phyloP scores from a whole-genome alignment of 2,797 vertebrate species.

The Parotocinclus haroldoi region DNA sequence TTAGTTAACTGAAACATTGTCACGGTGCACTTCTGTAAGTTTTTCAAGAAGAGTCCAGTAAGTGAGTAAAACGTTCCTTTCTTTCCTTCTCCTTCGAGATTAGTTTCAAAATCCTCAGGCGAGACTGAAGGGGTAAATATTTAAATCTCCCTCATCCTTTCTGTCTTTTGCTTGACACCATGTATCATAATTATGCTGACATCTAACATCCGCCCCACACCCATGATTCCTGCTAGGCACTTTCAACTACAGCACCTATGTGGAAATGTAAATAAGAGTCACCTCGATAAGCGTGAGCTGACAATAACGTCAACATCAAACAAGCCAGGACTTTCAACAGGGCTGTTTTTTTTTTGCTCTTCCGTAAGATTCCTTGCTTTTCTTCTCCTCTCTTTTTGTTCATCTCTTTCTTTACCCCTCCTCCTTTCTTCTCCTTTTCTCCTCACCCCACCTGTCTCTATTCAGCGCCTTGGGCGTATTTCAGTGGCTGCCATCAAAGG shows the following conservation, averaged over 20 bases:
- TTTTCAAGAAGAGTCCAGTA: too few species aligned
- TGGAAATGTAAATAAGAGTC: constrained; percentile 9
- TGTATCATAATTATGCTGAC: constrained; percentile 36
- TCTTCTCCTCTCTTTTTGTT: constrained; percentile 26
- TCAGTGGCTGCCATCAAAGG: constrained; percentile 67
- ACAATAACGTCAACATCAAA: constrained; percentile 36
- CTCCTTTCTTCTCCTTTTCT: constrained; percentile 34
- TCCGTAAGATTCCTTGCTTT: constrained; percentile 35
- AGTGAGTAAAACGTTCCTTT: too few species aligned
- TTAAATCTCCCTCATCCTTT: constrained; percentile 29
- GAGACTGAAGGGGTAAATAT: constrained; percentile 17
- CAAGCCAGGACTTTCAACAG: constrained; percentile 20
- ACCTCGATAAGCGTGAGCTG: not conserved
- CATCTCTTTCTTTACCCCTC: constrained; percentile 21
- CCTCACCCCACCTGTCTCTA: constrained; percentile 43
- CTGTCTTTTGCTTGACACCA: constrained; percentile 16
- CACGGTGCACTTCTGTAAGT: too few species aligned
- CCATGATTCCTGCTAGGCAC: constrained; percentile 13
- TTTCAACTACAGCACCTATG: constrained; percentile 22
- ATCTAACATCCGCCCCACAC: constrained; percentile 23
- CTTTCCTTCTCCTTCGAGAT: not conserved
- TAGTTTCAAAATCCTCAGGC: constrained; percentile 6
- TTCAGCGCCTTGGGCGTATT: constrained; percentile 65
- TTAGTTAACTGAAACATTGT: too few species aligned
- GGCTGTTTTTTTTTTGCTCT: constrained; percentile 21